A percentile compares a stretch with the other conserved stretches of the same genome.
These are phyloP conservation scores for Glareola pratincola DNA, from an alignment of 2,113 vertebrate species.

Conservation along the genomic window DNA sequence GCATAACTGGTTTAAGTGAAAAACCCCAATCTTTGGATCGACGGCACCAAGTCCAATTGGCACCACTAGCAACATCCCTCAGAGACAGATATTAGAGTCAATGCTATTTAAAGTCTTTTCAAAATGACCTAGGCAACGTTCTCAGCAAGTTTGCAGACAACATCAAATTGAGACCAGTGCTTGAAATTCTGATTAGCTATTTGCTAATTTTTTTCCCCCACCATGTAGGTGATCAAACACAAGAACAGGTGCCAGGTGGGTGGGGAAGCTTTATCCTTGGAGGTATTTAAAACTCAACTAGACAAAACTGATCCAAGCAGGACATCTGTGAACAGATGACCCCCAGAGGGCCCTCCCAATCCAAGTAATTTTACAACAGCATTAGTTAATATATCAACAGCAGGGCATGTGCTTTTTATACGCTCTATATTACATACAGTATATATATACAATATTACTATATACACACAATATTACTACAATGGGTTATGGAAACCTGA, in stretches of 20 bases:
- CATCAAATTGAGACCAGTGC: neutral
- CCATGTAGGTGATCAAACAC: neutral
- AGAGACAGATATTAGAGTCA: neutral
- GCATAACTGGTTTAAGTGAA: neutral
- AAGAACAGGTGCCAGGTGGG: neutral
- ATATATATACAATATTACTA: neutral
- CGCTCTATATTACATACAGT: too few species aligned
- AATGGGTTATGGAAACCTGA: neutral
- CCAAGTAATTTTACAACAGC: neutral
- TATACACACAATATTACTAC: neutral
- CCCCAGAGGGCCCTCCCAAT: neutral
- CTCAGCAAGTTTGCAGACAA: neutral
- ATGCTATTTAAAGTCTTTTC: neutral
- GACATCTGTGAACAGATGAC: neutral
- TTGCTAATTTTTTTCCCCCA: neutral
- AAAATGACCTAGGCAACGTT: neutral
- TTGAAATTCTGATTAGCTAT: neutral
- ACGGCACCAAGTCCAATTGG: neutral
- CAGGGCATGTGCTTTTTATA: neutral
- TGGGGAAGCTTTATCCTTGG: neutral
- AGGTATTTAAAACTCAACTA: neutral
- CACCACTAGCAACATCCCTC: neutral
- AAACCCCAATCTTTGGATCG: neutral
- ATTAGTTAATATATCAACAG: neutral
- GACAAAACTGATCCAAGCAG: neutral